Conservation (phyloP, 2,888 invertebrate species). For the Xylota sylvarum region DNA sequence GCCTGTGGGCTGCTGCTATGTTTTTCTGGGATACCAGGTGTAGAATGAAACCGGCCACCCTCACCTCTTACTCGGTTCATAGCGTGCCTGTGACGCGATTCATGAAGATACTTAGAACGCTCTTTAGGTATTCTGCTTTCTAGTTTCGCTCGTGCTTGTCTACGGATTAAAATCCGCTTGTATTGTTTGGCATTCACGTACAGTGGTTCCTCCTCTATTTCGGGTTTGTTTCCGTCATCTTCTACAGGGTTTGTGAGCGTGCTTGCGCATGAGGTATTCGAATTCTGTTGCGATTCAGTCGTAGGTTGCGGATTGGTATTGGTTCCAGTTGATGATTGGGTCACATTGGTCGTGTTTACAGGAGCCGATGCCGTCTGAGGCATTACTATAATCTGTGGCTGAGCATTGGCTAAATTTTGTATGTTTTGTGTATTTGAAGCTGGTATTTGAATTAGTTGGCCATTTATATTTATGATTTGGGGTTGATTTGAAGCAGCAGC, state of each 20-base stretch:
- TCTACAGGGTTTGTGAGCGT: slow-evolving; percentile 79
- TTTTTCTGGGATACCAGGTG: slow-evolving; percentile 84
- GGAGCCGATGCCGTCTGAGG: slow-evolving; percentile 79
- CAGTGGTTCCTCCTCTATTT: slow-evolving; percentile 95
- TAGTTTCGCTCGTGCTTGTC: slow-evolving; percentile 97
- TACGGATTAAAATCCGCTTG: slow-evolving; percentile 96
- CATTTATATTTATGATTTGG: slow-evolving; percentile 87
- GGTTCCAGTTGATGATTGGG: slow-evolving; percentile 79
- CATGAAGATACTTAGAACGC: slow-evolving; percentile 98
- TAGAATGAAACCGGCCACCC: slow-evolving; percentile 97
- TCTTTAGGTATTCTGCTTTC: slow-evolving; percentile 99
- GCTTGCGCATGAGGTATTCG: slow-evolving; percentile 50
- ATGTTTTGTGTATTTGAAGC: slow-evolving; percentile 77
- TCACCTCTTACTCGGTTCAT: slow-evolving; percentile 99
- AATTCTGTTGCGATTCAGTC: slow-evolving; percentile 66
- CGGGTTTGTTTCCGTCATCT: slow-evolving; percentile 81
- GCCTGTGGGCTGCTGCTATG: slow-evolving; percentile 73
- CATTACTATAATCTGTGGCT: slow-evolving; percentile 78
- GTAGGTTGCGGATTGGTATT: slow-evolving; percentile 67
- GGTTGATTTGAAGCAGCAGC: slow-evolving; percentile 83
- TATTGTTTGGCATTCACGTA: slow-evolving; percentile 99
- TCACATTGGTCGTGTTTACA: slow-evolving; percentile 65
- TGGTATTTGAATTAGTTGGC: slow-evolving; percentile 84
- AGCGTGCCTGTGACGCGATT: slow-evolving; percentile 97
- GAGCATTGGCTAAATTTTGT: slow-evolving; percentile 71